phyloP scores from a whole-genome alignment of 2,888 invertebrate genomes.

The Punctoribates punctum region DNA sequence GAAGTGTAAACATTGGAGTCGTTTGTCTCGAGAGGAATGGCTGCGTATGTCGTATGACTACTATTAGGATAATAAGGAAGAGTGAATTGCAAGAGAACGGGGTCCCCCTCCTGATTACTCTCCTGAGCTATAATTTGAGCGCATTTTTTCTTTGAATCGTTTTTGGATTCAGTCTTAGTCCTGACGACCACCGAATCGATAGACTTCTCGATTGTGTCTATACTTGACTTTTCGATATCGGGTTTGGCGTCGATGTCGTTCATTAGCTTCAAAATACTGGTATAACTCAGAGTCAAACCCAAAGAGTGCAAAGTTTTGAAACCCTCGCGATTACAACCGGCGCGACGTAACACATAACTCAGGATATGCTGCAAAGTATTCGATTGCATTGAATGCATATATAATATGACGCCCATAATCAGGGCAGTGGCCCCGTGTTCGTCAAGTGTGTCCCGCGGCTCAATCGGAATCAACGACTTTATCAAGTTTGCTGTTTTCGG shows the following conservation, averaged over 20 bases:
- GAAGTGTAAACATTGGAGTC: neutral
- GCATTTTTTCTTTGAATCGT: neutral
- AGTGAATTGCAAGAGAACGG: constrained; percentile 19
- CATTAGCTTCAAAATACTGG: constrained; percentile 32
- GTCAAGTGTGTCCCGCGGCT: constrained; percentile 16
- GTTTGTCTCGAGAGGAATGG: neutral
- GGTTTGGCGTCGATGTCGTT: constrained; percentile 34
- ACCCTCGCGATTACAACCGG: constrained; percentile 32
- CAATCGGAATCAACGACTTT: constrained; percentile 10
- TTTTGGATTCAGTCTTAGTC: constrained; percentile 17
- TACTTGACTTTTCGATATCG: constrained; percentile 28
- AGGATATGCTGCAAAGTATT: constrained; percentile 27
- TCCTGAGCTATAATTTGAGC: neutral
- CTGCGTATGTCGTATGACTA: constrained; percentile 20
- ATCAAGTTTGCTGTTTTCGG: constrained; percentile 32
- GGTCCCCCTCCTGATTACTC: constrained; percentile 16
- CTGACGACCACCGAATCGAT: constrained; percentile 13
- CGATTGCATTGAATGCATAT: constrained; percentile 31
- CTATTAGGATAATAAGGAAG: constrained; percentile 12
- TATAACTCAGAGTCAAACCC: constrained; percentile 30
- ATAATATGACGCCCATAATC: constrained; percentile 30
- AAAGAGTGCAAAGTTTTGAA: constrained; percentile 26
- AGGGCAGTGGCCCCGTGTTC: constrained; percentile 17
- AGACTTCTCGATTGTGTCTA: constrained; percentile 25
- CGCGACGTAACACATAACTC: constrained; percentile 30